Percentiles rank a stretch among this genome's conserved stretches.
These are phyloP conservation scores for Ceratothoa steindachneri DNA, from an alignment of 2,888 invertebrate genomes.

Conservation along the genomic window DNA sequence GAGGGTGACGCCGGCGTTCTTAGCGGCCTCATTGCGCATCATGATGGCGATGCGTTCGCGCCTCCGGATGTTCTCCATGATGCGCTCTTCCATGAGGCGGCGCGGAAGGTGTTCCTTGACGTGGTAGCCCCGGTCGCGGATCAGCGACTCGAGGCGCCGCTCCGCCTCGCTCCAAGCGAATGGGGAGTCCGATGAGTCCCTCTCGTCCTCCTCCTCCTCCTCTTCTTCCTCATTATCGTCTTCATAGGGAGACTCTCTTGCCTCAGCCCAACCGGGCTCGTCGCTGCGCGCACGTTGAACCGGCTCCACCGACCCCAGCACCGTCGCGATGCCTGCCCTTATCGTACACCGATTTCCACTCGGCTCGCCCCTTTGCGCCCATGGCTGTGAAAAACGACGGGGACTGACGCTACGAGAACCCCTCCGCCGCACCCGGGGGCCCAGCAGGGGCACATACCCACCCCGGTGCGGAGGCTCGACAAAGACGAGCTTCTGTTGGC, in stretches of 20 bases:
- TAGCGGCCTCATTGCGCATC: conserved; percentile 28
- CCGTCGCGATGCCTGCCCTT: background rate
- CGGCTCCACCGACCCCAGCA: no score
- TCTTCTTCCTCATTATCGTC: background rate
- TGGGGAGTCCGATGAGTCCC: background rate
- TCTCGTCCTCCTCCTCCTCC: background rate
- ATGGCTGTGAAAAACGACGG: background rate
- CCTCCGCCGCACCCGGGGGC: background rate
- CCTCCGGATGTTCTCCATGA: conserved; percentile 42
- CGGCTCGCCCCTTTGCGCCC: background rate
- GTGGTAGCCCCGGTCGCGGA: conserved; percentile 35
- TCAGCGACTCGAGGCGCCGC: conserved; percentile 35
- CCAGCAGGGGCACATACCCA: background rate
- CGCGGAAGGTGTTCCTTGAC: conserved; percentile 40
- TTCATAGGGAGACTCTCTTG: background rate
- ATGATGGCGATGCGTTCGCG: conserved; percentile 40
- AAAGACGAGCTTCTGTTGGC: no score
- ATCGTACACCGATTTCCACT: background rate
- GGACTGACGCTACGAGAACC: background rate
- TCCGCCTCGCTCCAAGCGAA: conserved; percentile 11
- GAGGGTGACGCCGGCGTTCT: background rate
- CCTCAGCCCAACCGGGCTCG: background rate
- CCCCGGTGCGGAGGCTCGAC: background rate
- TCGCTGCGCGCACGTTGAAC: background rate
- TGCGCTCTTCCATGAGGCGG: conserved; percentile 36